These are phyloP conservation scores for Ophion ventricosus DNA, from an alignment of 2,888 invertebrate species.

Conservation along the genomic window DNA sequence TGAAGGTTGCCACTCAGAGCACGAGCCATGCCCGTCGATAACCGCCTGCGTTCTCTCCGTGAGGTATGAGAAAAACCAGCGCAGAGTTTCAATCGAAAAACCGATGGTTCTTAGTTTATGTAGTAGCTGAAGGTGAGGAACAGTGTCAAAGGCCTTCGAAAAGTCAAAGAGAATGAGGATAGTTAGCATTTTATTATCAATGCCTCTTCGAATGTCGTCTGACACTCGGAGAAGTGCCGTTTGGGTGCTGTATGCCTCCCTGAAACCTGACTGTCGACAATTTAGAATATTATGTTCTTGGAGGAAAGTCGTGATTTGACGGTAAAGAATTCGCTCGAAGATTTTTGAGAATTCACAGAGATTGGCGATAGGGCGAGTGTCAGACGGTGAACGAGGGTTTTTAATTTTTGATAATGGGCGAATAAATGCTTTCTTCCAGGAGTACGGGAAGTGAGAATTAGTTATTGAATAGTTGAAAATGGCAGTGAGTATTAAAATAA, in stretches of 20 bases:
- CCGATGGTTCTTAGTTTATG: background rate
- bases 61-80: constrained; percentile 2
- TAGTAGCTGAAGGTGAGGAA: background rate
- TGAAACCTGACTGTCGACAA: background rate
- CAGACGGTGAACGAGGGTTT: background rate
- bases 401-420: background rate
- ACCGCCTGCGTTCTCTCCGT: background rate
- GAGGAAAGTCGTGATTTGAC: background rate
- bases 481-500: too few species aligned
- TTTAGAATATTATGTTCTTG: background rate
- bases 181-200: background rate
- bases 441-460: background rate
- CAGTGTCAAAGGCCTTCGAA: background rate
- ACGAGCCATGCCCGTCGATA: background rate
- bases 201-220: background rate
- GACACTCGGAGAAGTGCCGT: background rate
- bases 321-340: background rate
- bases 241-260: background rate
- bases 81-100: background rate
- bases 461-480: background rate
- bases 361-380: background rate
- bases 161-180: constrained; percentile 9
- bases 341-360: background rate
- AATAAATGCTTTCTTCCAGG: background rate
- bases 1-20: background rate